These are phyloP conservation scores for Callipepla californica DNA, from an alignment of 2,113 vertebrate species.

Conservation along the genomic window DNA sequence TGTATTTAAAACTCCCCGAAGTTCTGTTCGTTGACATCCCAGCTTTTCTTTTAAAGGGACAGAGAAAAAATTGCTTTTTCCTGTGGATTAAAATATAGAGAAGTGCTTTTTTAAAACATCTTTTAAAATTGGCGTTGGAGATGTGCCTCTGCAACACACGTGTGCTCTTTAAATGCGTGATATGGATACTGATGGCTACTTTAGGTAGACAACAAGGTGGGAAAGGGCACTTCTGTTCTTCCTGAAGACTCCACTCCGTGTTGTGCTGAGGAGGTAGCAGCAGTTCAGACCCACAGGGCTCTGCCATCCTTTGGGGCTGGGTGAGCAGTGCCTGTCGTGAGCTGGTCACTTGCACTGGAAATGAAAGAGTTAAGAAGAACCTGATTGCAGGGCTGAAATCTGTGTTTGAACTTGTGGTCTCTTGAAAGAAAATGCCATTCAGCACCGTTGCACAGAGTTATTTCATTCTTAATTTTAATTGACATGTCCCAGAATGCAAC, in stretches of 20 bases:
- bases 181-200: not conserved
- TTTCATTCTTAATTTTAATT: constrained; percentile 72
- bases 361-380: constrained; percentile 51
- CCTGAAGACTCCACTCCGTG: fast-evolving
- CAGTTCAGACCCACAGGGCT: too few species aligned
- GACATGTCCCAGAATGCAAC: constrained; percentile 67
- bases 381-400: constrained; percentile 47
- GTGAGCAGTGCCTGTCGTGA: not conserved
- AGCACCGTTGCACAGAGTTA: constrained; percentile 64
- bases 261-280: not conserved
- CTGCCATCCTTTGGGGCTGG: not conserved
- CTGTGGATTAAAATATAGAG: not conserved
- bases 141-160: not conserved
- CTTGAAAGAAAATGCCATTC: constrained; percentile 68
- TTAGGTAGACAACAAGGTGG: not conserved
- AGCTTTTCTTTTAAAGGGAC: not conserved
- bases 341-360: not conserved
- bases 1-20: constrained; percentile 40
- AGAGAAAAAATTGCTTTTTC: not conserved
- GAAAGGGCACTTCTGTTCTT: not conserved
- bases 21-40: not conserved
- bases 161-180: not conserved
- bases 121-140: not conserved
- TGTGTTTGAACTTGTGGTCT: constrained; percentile 42
- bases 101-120: not conserved